Evolutionary conservation across 1,140 invertebrate species (phyloP).

Genomic region (Rhynchophorus ferrugineus): DNA sequence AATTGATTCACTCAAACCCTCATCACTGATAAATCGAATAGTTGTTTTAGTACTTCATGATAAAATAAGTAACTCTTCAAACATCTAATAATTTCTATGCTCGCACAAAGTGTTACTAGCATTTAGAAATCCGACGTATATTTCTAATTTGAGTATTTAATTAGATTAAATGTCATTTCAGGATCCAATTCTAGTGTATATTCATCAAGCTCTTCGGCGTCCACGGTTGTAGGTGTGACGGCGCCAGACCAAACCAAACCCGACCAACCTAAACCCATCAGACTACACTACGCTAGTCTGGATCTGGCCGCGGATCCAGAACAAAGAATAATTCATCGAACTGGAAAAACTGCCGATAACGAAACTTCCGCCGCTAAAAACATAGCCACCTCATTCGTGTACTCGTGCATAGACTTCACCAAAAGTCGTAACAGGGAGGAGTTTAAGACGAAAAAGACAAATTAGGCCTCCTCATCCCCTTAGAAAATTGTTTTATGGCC

Average conservation of each 20-base stretch:
- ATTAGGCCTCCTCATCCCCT: too few species aligned
- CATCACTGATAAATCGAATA: too few species aligned
- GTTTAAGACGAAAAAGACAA: too few species aligned
- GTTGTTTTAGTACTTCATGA: too few species aligned
- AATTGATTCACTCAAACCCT: too few species aligned
- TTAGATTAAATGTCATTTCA: conserved; percentile 16
- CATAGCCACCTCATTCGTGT: conserved; percentile 47
- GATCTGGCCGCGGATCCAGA: conserved; percentile 45
- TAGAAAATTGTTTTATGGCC: too few species aligned
- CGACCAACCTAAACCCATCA: conserved; percentile 16
- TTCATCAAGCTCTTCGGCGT: conserved; percentile 37
- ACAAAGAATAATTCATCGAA: conserved; percentile 22
- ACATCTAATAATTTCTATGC: too few species aligned
- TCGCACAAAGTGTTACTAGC: too few species aligned
- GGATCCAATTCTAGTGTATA: conserved; percentile 36
- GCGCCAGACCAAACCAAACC: background rate
- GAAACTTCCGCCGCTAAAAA: conserved; percentile 33
- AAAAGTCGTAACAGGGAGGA: conserved; percentile 53
- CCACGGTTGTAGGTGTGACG: conserved; percentile 39
- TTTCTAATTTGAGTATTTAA: background rate
- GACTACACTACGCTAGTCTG: conserved; percentile 59
- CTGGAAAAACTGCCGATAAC: conserved; percentile 13
- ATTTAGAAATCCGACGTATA: too few species aligned
- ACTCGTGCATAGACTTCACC: conserved; percentile 66
- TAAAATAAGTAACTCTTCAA: too few species aligned